phyloP scores from a whole-genome alignment of 2,888 invertebrate species.

The Tetranychus piercei region DNA sequence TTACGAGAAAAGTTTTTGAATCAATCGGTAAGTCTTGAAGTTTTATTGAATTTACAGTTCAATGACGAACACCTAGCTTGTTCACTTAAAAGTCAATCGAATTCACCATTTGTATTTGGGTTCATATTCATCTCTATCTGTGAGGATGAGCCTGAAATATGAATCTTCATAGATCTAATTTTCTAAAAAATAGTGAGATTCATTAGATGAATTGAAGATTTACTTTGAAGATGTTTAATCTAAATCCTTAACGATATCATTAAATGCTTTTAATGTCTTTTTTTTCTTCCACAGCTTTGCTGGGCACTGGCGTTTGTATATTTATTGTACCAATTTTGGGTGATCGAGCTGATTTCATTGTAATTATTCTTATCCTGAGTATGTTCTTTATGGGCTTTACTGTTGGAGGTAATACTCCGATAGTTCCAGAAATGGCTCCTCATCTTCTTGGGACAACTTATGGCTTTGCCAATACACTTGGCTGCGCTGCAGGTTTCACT shows the following conservation, averaged over 20 bases:
- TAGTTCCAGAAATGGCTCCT: conserved; percentile 18
- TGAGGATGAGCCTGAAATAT: too few relatives aligned
- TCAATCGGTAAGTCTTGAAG: neutral
- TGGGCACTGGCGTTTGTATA: conserved; percentile 21
- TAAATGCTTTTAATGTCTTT: neutral
- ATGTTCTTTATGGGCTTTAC: conserved; percentile 17
- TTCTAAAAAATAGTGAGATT: too few relatives aligned
- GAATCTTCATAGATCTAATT: too few relatives aligned
- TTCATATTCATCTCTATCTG: too few relatives aligned
- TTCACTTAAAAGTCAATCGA: too few relatives aligned
- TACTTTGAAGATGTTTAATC: neutral
- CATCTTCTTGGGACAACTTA: conserved; percentile 18
- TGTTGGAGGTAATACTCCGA: conserved; percentile 20
- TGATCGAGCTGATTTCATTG: neutral
- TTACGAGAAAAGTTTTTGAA: conserved; percentile 1
- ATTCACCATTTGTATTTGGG: too few relatives aligned
- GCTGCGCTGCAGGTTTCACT: conserved; percentile 15
- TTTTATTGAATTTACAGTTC: neutral
- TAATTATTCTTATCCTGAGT: conserved; percentile 10
- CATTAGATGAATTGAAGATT: too few relatives aligned
- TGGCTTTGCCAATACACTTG: conserved; percentile 15
- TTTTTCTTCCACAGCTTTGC: neutral
- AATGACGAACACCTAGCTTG: too few relatives aligned
- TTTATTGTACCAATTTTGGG: neutral
- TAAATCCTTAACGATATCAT: neutral